Conservation (phyloP, 2,888 invertebrate genomes). For the Scaptomyza polygonia region DNA sequence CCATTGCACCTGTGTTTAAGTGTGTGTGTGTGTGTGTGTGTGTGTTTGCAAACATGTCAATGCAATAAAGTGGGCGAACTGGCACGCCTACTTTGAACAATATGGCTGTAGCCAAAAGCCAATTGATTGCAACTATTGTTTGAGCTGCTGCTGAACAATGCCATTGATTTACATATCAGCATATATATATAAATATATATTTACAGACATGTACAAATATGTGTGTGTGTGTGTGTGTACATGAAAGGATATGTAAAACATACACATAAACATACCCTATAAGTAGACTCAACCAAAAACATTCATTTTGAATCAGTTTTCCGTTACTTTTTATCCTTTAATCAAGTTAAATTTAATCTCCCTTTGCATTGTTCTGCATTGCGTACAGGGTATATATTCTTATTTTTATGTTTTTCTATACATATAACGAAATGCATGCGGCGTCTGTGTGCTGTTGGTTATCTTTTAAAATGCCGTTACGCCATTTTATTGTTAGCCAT, state of each 20-base stretch:
- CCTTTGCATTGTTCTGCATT: not conserved
- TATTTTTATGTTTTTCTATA: not conserved
- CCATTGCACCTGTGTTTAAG: conserved; percentile 26
- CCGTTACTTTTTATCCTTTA: not conserved
- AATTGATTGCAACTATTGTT: conserved; percentile 60
- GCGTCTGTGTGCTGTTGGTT: conserved; percentile 12
- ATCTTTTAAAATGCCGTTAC: conserved; percentile 51
- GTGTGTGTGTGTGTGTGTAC: not conserved
- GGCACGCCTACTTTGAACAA: conserved; percentile 9
- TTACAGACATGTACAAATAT: not conserved
- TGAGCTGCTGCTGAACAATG: conserved; percentile 16
- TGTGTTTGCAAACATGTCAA: not conserved
- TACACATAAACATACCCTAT: conserved; percentile 1
- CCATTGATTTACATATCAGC: conserved; percentile 12
- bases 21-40: not conserved
- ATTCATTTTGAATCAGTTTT: not conserved
- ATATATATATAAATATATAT: not conserved
- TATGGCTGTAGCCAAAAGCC: conserved; percentile 5
- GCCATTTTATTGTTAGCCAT: conserved; percentile 67
- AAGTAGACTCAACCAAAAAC: not conserved
- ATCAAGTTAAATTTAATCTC: not conserved
- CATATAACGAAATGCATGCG: not conserved
- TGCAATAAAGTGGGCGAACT: conserved; percentile 42
- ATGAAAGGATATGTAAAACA: not conserved
- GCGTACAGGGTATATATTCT: not conserved